phyloP scores from a whole-genome alignment of 92 coral and sea anemone genomes.

The Montipora capitata region DNA sequence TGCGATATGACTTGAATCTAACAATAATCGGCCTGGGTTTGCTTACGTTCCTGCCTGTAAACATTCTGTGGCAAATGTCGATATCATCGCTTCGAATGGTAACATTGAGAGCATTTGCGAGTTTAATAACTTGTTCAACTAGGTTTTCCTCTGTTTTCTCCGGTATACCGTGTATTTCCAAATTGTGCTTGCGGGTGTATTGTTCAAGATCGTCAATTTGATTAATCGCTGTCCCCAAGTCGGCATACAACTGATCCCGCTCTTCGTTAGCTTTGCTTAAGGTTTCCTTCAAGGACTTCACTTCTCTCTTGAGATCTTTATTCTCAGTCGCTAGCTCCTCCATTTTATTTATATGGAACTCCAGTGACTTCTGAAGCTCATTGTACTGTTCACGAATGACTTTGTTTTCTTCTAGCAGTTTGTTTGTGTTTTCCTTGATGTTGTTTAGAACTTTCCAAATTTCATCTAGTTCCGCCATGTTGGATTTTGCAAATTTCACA shows the following conservation, averaged over 20 bases:
- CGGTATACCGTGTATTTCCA: slow-evolving; percentile 2
- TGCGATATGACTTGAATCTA: not conserved
- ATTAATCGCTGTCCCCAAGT: not conserved
- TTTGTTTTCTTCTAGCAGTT: not conserved
- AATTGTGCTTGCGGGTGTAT: not conserved
- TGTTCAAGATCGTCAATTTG: slow-evolving; percentile 16
- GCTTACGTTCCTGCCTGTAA: not conserved
- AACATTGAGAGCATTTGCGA: not conserved
- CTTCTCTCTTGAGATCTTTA: not conserved
- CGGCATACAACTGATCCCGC: not conserved
- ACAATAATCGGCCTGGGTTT: slow-evolving; percentile 12
- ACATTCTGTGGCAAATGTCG: not conserved
- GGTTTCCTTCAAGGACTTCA: not conserved
- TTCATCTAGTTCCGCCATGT: not conserved
- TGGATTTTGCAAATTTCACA: too few species aligned
- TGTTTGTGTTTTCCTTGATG: not conserved
- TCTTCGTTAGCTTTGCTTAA: not conserved
- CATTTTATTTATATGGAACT: not conserved
- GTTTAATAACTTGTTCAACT: not conserved
- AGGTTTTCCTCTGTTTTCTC: not conserved
- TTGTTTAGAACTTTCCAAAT: slow-evolving; percentile 8
- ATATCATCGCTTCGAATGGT: not conserved
- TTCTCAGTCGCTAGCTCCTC: not conserved
- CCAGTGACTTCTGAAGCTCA: not conserved
- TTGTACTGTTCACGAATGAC: not conserved